A percentile compares a stretch with the other conserved stretches of the same genome.
Conservation (phyloP, 1,140 invertebrate genomes). For the Yoshiicerus persimilis region DNA sequence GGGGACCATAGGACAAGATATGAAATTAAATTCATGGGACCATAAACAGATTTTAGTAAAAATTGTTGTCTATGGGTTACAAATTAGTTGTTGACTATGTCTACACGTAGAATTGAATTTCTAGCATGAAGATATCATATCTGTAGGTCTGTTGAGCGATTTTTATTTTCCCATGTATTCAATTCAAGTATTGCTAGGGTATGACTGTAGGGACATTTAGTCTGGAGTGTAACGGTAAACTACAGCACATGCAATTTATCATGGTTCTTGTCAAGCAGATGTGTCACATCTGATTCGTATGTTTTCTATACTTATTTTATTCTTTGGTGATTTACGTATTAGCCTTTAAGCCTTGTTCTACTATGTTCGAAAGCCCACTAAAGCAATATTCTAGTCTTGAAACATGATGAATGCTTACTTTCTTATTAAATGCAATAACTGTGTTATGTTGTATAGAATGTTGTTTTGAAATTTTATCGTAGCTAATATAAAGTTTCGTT, state of each 20-base stretch:
- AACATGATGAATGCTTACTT: neutral
- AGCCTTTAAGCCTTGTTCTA: neutral
- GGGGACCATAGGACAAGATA: too few relatives aligned
- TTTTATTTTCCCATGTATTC: neutral
- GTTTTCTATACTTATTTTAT: neutral
- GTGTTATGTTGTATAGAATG: neutral
- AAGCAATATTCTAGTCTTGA: neutral
- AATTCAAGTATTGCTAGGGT: neutral
- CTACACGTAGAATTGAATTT: too few relatives aligned
- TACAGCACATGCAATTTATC: slow-evolving; percentile 7
- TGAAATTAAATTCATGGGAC: too few relatives aligned
- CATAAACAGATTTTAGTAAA: too few relatives aligned
- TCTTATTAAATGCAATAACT: slow-evolving; percentile 12
- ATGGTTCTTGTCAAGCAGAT: slow-evolving; percentile 12
- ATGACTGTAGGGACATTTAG: neutral
- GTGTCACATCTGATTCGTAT: slow-evolving; percentile 19
- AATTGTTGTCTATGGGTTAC: too few relatives aligned
- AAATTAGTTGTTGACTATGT: too few relatives aligned
- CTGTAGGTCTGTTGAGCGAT: neutral
- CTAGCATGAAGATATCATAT: neutral
- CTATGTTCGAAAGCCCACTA: neutral
- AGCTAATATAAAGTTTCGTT: neutral
- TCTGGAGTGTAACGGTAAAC: neutral
- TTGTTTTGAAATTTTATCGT: neutral
- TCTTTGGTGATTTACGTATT: neutral